These are phyloP conservation scores for Cololabis saira DNA, from an alignment of 2,113 vertebrate species.

Conservation along the genomic window DNA sequence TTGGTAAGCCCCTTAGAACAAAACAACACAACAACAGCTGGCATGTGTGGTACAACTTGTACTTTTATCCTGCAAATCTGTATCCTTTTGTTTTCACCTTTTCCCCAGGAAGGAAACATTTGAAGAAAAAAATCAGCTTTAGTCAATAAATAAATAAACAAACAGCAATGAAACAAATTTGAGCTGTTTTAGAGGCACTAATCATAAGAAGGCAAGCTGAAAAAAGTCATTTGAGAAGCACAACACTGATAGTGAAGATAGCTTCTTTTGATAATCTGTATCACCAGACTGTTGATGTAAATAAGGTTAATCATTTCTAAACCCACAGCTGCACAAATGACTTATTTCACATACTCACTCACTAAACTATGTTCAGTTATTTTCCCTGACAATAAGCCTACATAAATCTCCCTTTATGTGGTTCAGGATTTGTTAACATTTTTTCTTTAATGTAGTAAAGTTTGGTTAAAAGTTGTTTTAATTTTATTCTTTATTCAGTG, in stretches of 20 bases:
- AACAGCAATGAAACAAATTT: no score
- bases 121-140: no score
- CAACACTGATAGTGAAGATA: not conserved
- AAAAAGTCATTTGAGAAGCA: no score
- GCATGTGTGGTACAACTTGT: constrained; percentile 38
- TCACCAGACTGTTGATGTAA: no score
- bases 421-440: not conserved
- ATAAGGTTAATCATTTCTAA: no score
- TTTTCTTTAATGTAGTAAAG: not conserved
- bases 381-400: not conserved
- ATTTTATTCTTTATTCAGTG: not conserved
- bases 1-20: constrained; percentile 38
- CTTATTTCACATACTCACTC: not conserved
- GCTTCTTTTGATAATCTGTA: not conserved
- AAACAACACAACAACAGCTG: constrained; percentile 59
- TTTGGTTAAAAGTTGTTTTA: not conserved
- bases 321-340: not conserved
- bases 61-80: constrained; percentile 50
- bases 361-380: not conserved
- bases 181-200: no score
- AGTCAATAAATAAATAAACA: no score
- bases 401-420: not conserved
- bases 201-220: no score
- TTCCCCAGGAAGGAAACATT: constrained; percentile 1
- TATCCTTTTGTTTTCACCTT: constrained; percentile 57